Percentiles rank a stretch among this genome's conserved stretches.
phyloP scores from a whole-genome alignment of 2,888 invertebrate species.

The Aphidoletes aphidimyza region DNA sequence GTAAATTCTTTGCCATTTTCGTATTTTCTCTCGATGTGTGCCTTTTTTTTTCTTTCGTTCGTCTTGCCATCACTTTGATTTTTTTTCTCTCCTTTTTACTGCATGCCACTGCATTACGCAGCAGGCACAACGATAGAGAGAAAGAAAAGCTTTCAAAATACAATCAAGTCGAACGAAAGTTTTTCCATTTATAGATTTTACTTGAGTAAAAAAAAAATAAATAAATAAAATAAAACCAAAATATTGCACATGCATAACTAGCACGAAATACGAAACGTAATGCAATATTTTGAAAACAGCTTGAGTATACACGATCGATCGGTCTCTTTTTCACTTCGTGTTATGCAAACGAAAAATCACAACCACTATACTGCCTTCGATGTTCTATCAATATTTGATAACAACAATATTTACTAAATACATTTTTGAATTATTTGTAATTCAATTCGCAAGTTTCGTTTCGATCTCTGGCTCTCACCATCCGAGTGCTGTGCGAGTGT shows the following conservation, averaged over 20 bases:
- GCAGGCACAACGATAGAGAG: background rate
- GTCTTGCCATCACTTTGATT: background rate
- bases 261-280: background rate
- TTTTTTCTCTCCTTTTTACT: constrained; percentile 24
- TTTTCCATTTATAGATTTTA: constrained; percentile 4
- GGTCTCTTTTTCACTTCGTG: background rate
- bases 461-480: too few relatives aligned
- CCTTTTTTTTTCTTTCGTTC: background rate
- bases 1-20: background rate
- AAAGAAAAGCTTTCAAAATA: constrained; percentile 22
- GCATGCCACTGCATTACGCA: constrained; percentile 18
- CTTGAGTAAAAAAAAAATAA: background rate
- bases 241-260: background rate
- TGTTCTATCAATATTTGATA: constrained; percentile 36
- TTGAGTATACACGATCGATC: background rate
- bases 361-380: too few relatives aligned
- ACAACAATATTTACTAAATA: constrained; percentile 17
- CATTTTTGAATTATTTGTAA: background rate
- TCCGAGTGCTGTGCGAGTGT: too few relatives aligned
- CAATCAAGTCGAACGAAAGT: constrained; percentile 25
- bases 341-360: too few relatives aligned
- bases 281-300: background rate
- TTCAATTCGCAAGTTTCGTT: background rate
- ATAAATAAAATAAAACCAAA: background rate
- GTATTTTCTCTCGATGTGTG: background rate